Conservation (phyloP, 2,888 invertebrate genomes). For the Anarsia innoxiella region DNA sequence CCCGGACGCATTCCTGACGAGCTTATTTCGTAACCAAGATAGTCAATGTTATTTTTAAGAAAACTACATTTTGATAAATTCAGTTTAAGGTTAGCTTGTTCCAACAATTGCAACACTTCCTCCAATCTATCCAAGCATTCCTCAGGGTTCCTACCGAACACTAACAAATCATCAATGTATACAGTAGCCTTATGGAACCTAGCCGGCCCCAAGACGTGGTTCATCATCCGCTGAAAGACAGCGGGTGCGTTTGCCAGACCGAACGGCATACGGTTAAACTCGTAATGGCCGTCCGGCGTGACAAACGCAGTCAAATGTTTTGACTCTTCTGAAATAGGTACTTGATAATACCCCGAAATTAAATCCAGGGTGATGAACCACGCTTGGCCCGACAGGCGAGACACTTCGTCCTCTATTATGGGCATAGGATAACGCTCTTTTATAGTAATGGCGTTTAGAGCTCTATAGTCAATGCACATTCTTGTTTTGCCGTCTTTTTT, state of each 20-base stretch:
- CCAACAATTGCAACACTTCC: neutral
- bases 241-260: slow-evolving; percentile 34
- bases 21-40: neutral
- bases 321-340: slow-evolving; percentile 13
- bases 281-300: slow-evolving; percentile 30
- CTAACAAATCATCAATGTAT: neutral
- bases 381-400: slow-evolving; percentile 15
- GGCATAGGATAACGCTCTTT: slow-evolving; percentile 22
- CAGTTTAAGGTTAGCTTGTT: neutral
- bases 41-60: neutral
- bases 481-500: slow-evolving; percentile 12
- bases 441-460: slow-evolving; percentile 19
- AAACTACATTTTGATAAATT: neutral
- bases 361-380: slow-evolving; percentile 18
- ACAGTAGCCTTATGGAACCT: slow-evolving; percentile 15
- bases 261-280: slow-evolving; percentile 40
- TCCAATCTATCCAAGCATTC: neutral
- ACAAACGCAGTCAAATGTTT: slow-evolving; percentile 32
- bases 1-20: too few species aligned
- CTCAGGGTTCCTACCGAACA: neutral
- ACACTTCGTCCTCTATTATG: slow-evolving; percentile 20
- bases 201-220: slow-evolving; percentile 12
- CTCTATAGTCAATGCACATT: slow-evolving; percentile 17
- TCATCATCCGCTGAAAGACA: slow-evolving; percentile 28
- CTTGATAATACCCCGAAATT: slow-evolving; percentile 16